These are phyloP conservation scores for Baronia brevicornis DNA, from an alignment of 2,888 invertebrate species.

Conservation along the genomic window DNA sequence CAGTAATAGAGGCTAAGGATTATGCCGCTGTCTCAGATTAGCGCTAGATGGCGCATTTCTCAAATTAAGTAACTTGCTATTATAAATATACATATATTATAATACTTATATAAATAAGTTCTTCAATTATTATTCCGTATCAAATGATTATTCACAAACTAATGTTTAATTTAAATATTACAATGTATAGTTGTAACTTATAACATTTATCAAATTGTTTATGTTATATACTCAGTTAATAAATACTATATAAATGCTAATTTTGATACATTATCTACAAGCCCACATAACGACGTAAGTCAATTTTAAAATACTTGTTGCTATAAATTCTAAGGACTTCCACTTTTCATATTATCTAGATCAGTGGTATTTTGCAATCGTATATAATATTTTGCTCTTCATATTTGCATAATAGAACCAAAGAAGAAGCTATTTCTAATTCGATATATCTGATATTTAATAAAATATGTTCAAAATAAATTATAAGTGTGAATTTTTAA, in stretches of 20 bases:
- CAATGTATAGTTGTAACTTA: slow-evolving; percentile 1
- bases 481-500: too few relatives aligned
- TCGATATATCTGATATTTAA: too few relatives aligned
- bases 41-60: too few relatives aligned
- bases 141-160: neutral
- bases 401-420: neutral
- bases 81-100: too few relatives aligned
- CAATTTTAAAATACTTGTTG: slow-evolving; percentile 1
- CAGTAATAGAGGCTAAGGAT: too few relatives aligned
- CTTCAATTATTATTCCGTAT: too few relatives aligned
- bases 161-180: neutral
- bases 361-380: neutral
- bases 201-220: slow-evolving; percentile 2
- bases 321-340: slow-evolving; percentile 10
- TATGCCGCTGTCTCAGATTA: too few relatives aligned
- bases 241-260: slow-evolving; percentile 4
- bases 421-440: too few relatives aligned
- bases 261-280: too few relatives aligned
- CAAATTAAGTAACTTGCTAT: too few relatives aligned
- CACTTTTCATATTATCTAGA: slow-evolving; percentile 4
- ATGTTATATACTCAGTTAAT: slow-evolving; percentile 4
- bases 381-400: neutral
- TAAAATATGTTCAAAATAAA: too few relatives aligned
- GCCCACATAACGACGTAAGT: slow-evolving; percentile 6
- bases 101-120: too few relatives aligned